Evolutionary conservation across 2,797 vertebrate genomes (phyloP), one percentile per base, ranked within the genome.

Genomic region (Cyprinella venusta): DNA sequence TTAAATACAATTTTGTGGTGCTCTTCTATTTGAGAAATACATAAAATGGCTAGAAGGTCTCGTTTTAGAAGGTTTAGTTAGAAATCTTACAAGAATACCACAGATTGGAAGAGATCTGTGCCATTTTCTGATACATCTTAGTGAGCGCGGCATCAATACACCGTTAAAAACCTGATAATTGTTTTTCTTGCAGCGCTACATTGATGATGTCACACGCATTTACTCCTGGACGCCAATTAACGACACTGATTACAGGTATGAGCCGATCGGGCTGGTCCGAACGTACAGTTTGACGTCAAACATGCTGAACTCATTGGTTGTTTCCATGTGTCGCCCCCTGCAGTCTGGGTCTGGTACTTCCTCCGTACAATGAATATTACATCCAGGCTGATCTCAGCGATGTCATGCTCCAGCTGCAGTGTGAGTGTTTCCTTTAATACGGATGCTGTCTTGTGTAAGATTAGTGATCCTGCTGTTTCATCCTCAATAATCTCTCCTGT

Each of bases 321-420:
- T 33, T 76, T 79, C 86, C 16, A 70, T 50, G 79, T 87, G 86
- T 89, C 87, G 84, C 88, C 89, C 86, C 84, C 90, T 88, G 26
- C 92, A 99, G 98, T 91, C 94, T 99, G 45, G 97, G 97, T 78
- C 92, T 99, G 89, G 98, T 99, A 88, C 91, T 99, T 87, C 97
- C 98, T 0, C 93, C 94, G 5, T 99, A 99, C 93, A 97, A 96
- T 83, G 97, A 97, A 72, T 98, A 95, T 93, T 99, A 96, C 94
- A 97, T 99, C 92, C 97, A 97, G 90, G 98, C 98, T 82, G 97
- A 98, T 93, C 95, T 99, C 87, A 99, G 96, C 1, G 98, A 99
- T 91, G 97, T 98, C 94, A 99, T 99, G 92, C 94, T 99, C 79
- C 98, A 99, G 93, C 97, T 98, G 84, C 97, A 99, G 95, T 99